Percentiles rank a stretch among this genome's conserved stretches.
phyloP scores from a whole-genome alignment of 2,113 vertebrate species.

The Thalassarche chlororhynchos region DNA sequence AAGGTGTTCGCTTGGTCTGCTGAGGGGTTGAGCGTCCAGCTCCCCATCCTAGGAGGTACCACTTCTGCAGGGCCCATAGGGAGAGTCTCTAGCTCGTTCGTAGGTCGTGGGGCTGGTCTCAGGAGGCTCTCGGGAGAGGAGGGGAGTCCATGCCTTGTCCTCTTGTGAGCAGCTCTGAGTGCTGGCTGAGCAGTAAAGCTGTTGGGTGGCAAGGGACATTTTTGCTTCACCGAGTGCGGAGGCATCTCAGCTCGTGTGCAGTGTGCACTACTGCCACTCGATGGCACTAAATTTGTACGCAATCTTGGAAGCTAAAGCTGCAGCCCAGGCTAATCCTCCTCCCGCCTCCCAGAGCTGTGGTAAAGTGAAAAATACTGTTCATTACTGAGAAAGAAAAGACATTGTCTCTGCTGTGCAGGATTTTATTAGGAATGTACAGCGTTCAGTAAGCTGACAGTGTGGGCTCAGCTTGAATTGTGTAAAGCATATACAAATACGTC shows the following conservation, averaged over 20 bases:
- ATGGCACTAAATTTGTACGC: neutral
- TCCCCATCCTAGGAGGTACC: neutral
- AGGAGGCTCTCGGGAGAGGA: neutral
- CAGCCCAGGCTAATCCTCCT: neutral
- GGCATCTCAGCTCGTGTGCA: neutral
- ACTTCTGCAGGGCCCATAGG: neutral
- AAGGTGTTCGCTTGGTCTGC: neutral
- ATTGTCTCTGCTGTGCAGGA: neutral
- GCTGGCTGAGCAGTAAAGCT: neutral
- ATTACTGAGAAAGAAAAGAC: neutral
- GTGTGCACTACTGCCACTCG: neutral
- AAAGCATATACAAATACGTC: neutral
- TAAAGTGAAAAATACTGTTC: neutral
- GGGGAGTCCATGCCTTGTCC: neutral
- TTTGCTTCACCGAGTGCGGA: accelerated
- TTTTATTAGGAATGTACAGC: neutral
- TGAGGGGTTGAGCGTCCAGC: accelerated
- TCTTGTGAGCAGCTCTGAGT: neutral
- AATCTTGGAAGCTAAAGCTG: neutral
- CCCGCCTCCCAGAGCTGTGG: neutral
- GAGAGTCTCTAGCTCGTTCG: neutral
- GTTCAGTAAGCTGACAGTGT: neutral
- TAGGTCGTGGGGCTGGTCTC: neutral
- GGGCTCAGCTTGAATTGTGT: neutral
- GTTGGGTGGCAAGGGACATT: neutral